phyloP scores from a whole-genome alignment of 1,140 invertebrate species.

The Metopolophium dirhodum region DNA sequence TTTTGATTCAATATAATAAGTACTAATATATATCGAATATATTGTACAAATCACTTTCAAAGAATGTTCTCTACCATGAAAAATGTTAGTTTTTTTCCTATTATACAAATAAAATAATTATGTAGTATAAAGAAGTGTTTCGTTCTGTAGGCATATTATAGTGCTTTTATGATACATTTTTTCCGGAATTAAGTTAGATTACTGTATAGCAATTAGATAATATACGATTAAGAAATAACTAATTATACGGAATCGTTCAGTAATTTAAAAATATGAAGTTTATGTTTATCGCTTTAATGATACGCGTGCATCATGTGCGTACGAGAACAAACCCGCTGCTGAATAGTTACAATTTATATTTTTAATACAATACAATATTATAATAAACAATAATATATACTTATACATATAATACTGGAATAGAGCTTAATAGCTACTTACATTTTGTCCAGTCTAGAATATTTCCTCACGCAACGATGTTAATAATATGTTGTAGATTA shows the following conservation, averaged over 20 bases:
- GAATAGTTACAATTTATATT: no score
- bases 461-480: not conserved
- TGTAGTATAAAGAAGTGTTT: no score
- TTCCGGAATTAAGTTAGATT: not conserved
- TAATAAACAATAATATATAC: not conserved
- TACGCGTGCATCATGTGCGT: not conserved
- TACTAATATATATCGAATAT: no score
- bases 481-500: not conserved
- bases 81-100: no score
- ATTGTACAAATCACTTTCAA: no score
- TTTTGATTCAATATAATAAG: not conserved
- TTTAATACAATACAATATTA: not conserved
- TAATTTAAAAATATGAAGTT: not conserved
- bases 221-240: not conserved
- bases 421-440: not conserved
- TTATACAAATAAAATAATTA: no score
- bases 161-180: not conserved
- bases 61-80: no score
- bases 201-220: not conserved
- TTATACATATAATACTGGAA: not conserved
- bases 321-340: not conserved
- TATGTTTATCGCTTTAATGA: not conserved
- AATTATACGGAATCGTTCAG: not conserved
- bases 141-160: not conserved
- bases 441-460: not conserved